phyloP scores from a whole-genome alignment of 2,113 vertebrate genomes.

The Archilochus colubris region DNA sequence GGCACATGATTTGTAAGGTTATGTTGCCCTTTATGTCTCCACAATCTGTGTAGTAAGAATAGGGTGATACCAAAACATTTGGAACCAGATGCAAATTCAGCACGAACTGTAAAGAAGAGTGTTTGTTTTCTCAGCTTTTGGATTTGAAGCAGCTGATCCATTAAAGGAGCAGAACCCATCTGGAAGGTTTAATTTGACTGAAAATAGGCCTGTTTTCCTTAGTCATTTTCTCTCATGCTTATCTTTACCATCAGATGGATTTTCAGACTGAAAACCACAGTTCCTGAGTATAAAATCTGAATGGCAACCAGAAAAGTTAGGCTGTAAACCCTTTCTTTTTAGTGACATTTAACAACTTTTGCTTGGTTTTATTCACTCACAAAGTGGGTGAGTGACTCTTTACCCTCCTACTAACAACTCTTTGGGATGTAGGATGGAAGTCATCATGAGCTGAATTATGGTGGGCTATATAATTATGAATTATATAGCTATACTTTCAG shows the following conservation, averaged over 20 bases:
- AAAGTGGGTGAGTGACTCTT: background rate
- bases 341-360: background rate
- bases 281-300: background rate
- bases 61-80: background rate
- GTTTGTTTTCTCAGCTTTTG: background rate
- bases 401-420: background rate
- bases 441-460: background rate
- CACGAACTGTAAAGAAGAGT: background rate
- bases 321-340: background rate
- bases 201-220: background rate
- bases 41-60: background rate
- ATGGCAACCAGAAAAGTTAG: background rate
- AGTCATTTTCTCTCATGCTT: background rate
- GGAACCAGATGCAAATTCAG: background rate
- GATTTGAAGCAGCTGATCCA: background rate
- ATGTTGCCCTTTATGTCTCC: background rate
- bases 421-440: background rate
- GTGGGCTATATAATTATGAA: background rate
- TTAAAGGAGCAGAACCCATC: background rate
- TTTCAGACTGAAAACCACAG: background rate
- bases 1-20: background rate
- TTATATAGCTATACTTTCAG: background rate
- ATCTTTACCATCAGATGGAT: background rate
- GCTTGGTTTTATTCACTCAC: background rate
- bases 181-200: background rate